Conservation (phyloP, 37 sponge, comb jelly and placozoan genomes). For the Hexactinellida sp. region DNA sequence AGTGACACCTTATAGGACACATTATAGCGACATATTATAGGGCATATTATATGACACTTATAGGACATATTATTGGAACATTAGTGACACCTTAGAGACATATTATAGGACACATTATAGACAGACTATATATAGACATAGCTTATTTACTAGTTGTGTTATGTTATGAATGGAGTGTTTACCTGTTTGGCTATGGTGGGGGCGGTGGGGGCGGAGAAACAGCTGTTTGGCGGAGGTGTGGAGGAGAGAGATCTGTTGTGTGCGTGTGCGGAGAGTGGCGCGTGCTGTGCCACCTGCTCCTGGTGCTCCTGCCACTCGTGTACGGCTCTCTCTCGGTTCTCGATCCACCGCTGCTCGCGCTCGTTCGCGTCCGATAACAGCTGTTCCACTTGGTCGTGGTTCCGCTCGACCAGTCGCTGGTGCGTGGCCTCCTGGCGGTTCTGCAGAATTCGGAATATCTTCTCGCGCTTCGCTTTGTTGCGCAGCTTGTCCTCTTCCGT, state of each 20-base stretch:
- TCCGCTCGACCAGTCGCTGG: neutral
- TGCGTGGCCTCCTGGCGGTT: constrained; percentile 14
- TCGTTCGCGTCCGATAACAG: neutral
- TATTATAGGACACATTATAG: too few relatives aligned
- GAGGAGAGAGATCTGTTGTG: too few relatives aligned
- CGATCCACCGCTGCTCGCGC: neutral
- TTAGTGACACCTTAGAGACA: too few relatives aligned
- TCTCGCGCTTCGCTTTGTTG: constrained; percentile 18
- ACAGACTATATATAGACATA: neutral
- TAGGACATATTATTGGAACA: too few relatives aligned
- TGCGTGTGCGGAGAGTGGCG: neutral
- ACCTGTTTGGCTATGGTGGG: neutral
- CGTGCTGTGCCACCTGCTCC: neutral
- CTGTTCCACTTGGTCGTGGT: neutral
- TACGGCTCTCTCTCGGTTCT: neutral
- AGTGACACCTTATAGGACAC: too few relatives aligned
- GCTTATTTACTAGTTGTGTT: neutral
- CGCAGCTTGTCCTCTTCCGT: constrained; percentile 4
- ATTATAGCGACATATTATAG: too few relatives aligned
- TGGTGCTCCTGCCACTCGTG: neutral
- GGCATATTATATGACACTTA: too few relatives aligned
- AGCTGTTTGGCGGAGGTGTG: neutral
- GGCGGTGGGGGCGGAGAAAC: neutral
- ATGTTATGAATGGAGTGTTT: neutral
- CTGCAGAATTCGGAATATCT: constrained; percentile 21